These are phyloP conservation scores for Stichodactyla helianthus DNA, from an alignment of 64 coral and sea anemone genomes.

Conservation along the genomic window DNA sequence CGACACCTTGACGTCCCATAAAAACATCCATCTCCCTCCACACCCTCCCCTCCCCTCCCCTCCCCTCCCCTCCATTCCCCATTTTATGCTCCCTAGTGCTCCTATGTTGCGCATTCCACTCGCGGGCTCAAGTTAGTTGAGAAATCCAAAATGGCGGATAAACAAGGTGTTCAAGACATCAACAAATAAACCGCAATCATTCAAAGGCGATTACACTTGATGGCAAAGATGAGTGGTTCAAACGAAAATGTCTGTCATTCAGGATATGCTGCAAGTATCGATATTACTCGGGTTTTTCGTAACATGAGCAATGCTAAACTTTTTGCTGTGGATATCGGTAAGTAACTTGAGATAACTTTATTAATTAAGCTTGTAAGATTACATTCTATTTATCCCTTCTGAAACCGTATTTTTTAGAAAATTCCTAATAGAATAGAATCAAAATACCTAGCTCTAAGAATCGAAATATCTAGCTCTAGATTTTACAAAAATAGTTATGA, in stretches of 20 bases:
- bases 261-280: conserved; percentile 78
- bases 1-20: no score
- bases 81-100: no score
- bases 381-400: not conserved
- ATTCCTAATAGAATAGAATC: no score
- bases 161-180: not conserved
- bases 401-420: not conserved
- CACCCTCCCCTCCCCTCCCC: no score
- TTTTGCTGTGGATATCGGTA: conserved; percentile 96
- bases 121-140: conserved; percentile 32
- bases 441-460: no score
- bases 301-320: conserved; percentile 86
- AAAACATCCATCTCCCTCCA: no score
- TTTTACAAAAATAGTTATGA: no score
- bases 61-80: no score
- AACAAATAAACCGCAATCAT: not conserved
- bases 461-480: no score
- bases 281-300: conserved; percentile 86
- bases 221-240: conserved; percentile 2
- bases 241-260: conserved; percentile 27
- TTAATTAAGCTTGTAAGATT: not conserved
- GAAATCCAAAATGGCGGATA: conserved; percentile 54
- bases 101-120: not conserved
- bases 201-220: not conserved
- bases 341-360: not conserved